A percentile compares a stretch with the other conserved stretches of the same genome.
phyloP scores from a whole-genome alignment of 2,797 vertebrate species.

The Malacoctenus gilli region DNA sequence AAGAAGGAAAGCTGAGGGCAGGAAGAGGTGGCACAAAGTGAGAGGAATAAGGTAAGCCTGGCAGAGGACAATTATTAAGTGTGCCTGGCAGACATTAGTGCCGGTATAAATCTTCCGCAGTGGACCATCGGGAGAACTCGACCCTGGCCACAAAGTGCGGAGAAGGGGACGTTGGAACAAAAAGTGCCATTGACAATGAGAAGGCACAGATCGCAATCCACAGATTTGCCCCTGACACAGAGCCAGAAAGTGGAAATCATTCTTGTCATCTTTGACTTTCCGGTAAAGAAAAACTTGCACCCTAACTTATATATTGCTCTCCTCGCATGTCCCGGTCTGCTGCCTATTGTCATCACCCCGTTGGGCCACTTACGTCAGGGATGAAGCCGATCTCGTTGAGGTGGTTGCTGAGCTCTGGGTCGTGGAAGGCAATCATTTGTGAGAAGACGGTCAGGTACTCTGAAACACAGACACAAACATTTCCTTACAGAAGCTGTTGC shows the following conservation, averaged over 20 bases:
- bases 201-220: slow-evolving; percentile 43
- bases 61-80: slow-evolving; percentile 65
- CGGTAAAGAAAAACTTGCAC: slow-evolving; percentile 30
- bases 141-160: slow-evolving; percentile 58
- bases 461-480: slow-evolving; percentile 72
- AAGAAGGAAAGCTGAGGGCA: slow-evolving; percentile 44
- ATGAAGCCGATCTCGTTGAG: slow-evolving; percentile 99
- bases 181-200: slow-evolving; percentile 53
- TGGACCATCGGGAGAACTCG: slow-evolving; percentile 61
- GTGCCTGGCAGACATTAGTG: slow-evolving; percentile 64
- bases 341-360: slow-evolving; percentile 19
- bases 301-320: slow-evolving; percentile 17
- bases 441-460: slow-evolving; percentile 98
- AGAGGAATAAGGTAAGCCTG: slow-evolving; percentile 58
- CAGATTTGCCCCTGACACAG: slow-evolving; percentile 23
- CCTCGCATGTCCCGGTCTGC: slow-evolving; percentile 11
- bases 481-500: too few relatives aligned
- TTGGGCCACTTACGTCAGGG: slow-evolving; percentile 91
- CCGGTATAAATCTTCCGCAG: slow-evolving; percentile 67
- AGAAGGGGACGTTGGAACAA: slow-evolving; percentile 35
- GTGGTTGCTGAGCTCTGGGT: slow-evolving; percentile 98
- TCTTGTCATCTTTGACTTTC: slow-evolving; percentile 32
- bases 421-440: slow-evolving; percentile 98
- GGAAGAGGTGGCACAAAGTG: slow-evolving; percentile 45
- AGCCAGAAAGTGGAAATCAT: slow-evolving; percentile 27